Evolutionary conservation across 1,140 invertebrate species (phyloP).

Genomic region (Bilobella aurantiaca): DNA sequence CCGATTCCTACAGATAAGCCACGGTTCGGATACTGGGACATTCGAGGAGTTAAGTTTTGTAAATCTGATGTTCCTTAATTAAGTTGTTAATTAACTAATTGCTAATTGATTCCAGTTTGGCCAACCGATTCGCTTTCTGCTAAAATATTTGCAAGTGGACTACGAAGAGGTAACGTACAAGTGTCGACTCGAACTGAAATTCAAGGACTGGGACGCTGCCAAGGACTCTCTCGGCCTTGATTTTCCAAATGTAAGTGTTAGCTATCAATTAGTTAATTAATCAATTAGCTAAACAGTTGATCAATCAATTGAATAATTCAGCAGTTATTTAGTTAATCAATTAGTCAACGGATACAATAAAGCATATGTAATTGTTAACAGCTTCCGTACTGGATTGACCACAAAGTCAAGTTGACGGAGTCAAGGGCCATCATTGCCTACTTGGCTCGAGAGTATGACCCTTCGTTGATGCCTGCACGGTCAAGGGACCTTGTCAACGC

Average conservation of each 20-base stretch:
- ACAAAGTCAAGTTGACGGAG: constrained; percentile 8
- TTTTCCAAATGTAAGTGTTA: constrained; percentile 15
- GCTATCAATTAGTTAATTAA: no score
- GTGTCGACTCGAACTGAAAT: neutral
- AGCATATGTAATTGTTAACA: no score
- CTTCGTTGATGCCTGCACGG: neutral
- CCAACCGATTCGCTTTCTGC: neutral
- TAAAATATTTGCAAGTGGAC: constrained; percentile 4
- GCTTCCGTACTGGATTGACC: constrained; percentile 13
- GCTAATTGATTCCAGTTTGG: constrained; percentile 1
- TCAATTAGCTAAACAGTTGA: no score
- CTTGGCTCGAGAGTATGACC: neutral
- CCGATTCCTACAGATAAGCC: neutral
- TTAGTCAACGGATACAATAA: no score
- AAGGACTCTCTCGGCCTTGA: constrained; percentile 2
- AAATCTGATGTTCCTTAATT: neutral
- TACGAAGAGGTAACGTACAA: neutral
- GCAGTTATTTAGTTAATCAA: no score
- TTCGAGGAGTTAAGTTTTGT: constrained; percentile 10
- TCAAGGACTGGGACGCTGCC: neutral
- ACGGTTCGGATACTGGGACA: constrained; percentile 7
- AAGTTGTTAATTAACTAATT: neutral
- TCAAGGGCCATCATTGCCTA: constrained; percentile 7
- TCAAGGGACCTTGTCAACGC: neutral
- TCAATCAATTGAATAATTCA: no score